Conservation (phyloP, 1,140 invertebrate species). For the Pogonognathellus flavescens region DNA sequence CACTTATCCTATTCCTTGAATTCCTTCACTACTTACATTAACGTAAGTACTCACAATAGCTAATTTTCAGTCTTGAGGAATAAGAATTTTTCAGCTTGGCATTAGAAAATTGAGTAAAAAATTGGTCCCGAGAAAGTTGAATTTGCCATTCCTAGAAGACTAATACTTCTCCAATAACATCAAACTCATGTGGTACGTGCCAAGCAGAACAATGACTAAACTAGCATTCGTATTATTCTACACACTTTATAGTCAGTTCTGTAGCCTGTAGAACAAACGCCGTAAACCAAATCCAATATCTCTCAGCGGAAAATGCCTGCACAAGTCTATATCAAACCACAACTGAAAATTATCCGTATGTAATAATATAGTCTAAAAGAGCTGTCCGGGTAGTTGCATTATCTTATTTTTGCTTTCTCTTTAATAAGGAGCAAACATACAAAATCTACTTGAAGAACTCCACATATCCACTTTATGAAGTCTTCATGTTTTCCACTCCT, state of each 20-base stretch:
- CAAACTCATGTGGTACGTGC: too few relatives aligned
- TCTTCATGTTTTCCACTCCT: conserved; percentile 44
- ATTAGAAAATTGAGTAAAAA: conserved; percentile 30
- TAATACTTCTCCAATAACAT: conserved; percentile 21
- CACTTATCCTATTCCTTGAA: too few relatives aligned
- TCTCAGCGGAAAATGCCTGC: not conserved
- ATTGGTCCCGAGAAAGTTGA: conserved; percentile 25
- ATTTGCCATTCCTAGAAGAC: conserved; percentile 12
- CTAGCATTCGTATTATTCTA: too few relatives aligned
- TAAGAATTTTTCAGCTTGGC: conserved; percentile 11
- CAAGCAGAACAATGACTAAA: conserved; percentile 15
- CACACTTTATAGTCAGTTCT: too few relatives aligned
- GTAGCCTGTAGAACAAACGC: too few relatives aligned
- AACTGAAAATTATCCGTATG: too few relatives aligned
- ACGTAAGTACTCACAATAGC: not conserved
- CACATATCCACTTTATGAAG: conserved; percentile 37
- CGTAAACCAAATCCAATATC: too few relatives aligned
- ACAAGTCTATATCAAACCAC: too few relatives aligned
- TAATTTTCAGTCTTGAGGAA: conserved; percentile 11
- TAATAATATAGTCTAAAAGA: too few relatives aligned
- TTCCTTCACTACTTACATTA: not conserved
- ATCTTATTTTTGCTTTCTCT: not conserved
- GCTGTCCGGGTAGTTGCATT: conserved; percentile 1
- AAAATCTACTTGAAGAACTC: conserved; percentile 9
- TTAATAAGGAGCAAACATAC: conserved; percentile 30